Base-by-base conservation (phyloP, 2,797 vertebrate genomes). In the Pterois miles region DNA sequence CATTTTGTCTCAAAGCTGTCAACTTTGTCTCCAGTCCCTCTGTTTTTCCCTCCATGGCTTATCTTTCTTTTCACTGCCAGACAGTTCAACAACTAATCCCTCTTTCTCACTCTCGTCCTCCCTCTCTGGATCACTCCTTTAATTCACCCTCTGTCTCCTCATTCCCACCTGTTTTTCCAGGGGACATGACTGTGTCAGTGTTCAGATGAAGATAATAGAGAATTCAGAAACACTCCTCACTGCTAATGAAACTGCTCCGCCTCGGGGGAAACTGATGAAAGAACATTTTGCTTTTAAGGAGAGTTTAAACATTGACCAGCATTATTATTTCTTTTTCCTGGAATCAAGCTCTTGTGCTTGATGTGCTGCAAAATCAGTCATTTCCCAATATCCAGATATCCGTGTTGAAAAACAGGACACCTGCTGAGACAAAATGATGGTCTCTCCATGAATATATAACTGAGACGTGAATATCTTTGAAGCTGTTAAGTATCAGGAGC, bases 1-100 rank as follows among this genome's bases (percentile, higher is more conserved):
- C 79, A 52, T 71, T 81, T 79, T 50, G 58, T 78, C 74, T 83
- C 57, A 4, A 56, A 84, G 78, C 65, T 68, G 48, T 86, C 76
- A 43, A 10, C 48, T 63, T 48, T 48, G 18, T 46, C 67, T 38
- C 65, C 43, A 2, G 7, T 31, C 46, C 22, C 10, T 58, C 40
- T 14, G 1, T 53, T 29, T 65, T 31, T 23, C 20, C 25, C 60
- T 73, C 76, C 18, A 9, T 1, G 16, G 64, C 65, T 74, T 66
- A 63, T 78, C 81, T 74, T 64, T 57, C 38, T 38, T 71, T 71
- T 68, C 22, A 27, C 76, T 52, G 43, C 22, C 79, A 48, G 46
- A 48, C 46, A 31, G 43, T 75, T 46, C 40, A 22, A 74, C 38
- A 18, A 8, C 73, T 31, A 38, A 65, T 69, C 71, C 64, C 9